A percentile compares a stretch with the other conserved stretches of the same genome.
Evolutionary conservation across 2,888 invertebrate genomes (phyloP).

Genomic region (Idaea biselata): DNA sequence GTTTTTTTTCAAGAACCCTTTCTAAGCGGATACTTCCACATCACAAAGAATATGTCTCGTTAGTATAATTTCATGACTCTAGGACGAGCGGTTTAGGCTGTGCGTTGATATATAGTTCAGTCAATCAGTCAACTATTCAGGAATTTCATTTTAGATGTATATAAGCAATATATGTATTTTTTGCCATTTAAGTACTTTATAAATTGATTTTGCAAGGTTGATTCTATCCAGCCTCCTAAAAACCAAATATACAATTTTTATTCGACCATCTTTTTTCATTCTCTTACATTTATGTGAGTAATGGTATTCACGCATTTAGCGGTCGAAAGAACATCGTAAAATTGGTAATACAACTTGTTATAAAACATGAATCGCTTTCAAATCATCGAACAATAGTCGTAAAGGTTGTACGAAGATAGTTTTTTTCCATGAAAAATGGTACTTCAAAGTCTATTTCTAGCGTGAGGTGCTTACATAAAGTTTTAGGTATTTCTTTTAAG

Average conservation of each 20-base stretch:
- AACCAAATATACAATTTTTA: constrained; percentile 18
- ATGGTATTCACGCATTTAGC: constrained; percentile 18
- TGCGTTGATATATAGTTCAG: too few relatives aligned
- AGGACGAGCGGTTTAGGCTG: too few relatives aligned
- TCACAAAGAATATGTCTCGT: too few relatives aligned
- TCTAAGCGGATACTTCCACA: too few relatives aligned
- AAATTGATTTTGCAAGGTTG: neutral
- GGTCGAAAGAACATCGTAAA: constrained; percentile 25
- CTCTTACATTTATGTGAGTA: constrained; percentile 9
- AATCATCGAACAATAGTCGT: constrained; percentile 3
- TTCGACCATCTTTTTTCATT: constrained; percentile 21
- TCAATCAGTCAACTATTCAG: too few relatives aligned
- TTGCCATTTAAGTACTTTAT: too few relatives aligned
- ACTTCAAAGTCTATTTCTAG: neutral
- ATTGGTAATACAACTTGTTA: constrained; percentile 18
- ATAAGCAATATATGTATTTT: too few relatives aligned
- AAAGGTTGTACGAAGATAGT: neutral
- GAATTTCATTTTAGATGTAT: too few relatives aligned
- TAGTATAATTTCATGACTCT: too few relatives aligned
- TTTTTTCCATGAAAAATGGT: constrained; percentile 1
- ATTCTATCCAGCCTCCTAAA: neutral
- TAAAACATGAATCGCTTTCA: constrained; percentile 7
- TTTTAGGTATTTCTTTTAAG: neutral
- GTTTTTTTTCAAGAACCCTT: too few relatives aligned
- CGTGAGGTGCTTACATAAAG: neutral